Conservation (phyloP, 2,797 vertebrate species). For the Orestias chungarensis region DNA sequence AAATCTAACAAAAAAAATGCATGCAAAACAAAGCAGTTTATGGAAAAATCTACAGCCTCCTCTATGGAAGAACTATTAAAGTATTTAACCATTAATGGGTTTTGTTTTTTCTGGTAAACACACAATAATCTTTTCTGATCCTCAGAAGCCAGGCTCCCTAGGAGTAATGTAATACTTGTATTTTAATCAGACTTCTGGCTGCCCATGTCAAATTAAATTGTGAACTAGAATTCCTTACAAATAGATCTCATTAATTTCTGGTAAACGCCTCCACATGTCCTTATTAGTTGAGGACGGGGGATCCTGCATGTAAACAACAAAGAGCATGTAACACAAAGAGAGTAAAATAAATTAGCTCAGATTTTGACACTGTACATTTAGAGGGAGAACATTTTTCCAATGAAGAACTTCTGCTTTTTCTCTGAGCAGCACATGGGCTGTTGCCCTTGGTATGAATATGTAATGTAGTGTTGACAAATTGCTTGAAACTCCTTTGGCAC, state of each 20-base stretch:
- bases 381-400: conserved; percentile 34
- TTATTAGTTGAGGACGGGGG: conserved; percentile 63
- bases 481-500: conserved; percentile 34
- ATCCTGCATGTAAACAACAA: conserved; percentile 41
- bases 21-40: background rate
- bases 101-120: background rate
- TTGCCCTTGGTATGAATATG: conserved; percentile 42
- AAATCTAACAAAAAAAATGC: background rate
- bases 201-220: conserved; percentile 82
- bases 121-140: conserved; percentile 69
- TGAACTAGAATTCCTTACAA: conserved; percentile 86
- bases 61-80: background rate
- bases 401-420: conserved; percentile 11
- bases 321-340: conserved; percentile 32
- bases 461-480: conserved; percentile 41
- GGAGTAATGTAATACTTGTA: conserved; percentile 77
- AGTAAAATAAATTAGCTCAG: conserved; percentile 36
- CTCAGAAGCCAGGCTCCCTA: conserved; percentile 63
- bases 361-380: conserved; percentile 26
- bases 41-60: background rate
- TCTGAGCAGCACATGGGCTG: background rate
- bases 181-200: conserved; percentile 83
- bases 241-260: conserved; percentile 85
- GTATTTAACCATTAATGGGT: too few relatives aligned
- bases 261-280: conserved; percentile 77